Conservation (phyloP, 2,113 vertebrate species). For the Seriola quinqueradiata region DNA sequence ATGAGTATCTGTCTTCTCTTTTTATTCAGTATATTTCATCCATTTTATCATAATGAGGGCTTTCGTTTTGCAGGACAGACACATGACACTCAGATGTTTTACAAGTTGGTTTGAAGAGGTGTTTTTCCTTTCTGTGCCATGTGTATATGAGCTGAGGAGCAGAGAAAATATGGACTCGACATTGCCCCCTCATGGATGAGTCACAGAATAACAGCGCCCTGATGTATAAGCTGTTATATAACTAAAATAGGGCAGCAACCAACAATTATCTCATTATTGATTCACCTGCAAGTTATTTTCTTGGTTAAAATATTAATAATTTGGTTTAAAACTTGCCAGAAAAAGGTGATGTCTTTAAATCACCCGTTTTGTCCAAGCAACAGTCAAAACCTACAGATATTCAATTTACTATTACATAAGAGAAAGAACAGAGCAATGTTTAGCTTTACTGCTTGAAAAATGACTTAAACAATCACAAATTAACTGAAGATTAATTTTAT, state of each 20-base stretch:
- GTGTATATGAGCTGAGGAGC: neutral
- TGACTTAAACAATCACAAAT: neutral
- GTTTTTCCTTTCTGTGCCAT: neutral
- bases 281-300: neutral
- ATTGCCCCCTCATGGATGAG: slow-evolving; percentile 82
- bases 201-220: slow-evolving; percentile 29
- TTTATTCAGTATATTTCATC: neutral
- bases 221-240: neutral
- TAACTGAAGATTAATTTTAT: neutral
- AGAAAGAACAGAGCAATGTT: neutral
- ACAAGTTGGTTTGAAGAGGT: slow-evolving; percentile 27
- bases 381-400: neutral
- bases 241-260: neutral
- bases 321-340: neutral
- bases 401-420: neutral
- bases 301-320: neutral
- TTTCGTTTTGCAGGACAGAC: slow-evolving; percentile 11
- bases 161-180: slow-evolving; percentile 57
- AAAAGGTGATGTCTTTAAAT: neutral
- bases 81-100: slow-evolving; percentile 3
- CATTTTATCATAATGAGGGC: slow-evolving; percentile 18
- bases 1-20: slow-evolving; percentile 38
- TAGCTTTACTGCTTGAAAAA: neutral
- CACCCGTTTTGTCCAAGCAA: neutral
- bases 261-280: neutral